phyloP scores from a whole-genome alignment of 1,140 invertebrate genomes.

The Zophobas morio region DNA sequence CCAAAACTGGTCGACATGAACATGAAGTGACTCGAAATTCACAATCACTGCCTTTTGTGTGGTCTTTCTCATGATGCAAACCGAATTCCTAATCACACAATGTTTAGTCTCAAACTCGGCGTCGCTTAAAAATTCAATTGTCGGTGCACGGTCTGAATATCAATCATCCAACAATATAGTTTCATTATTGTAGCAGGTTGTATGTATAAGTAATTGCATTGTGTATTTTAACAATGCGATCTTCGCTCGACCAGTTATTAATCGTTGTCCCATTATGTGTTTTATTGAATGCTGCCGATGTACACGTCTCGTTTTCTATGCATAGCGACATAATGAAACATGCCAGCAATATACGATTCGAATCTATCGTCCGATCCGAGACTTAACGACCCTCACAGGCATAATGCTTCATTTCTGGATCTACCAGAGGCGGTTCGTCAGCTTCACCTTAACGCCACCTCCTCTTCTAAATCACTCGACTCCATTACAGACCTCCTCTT shows the following conservation, averaged over 20 bases:
- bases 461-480: not conserved
- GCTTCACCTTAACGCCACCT: not conserved
- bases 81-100: constrained; percentile 1
- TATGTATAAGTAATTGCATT: constrained; percentile 48
- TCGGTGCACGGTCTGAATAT: constrained; percentile 30
- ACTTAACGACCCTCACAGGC: constrained; percentile 12
- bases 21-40: not conserved
- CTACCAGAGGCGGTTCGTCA: not conserved
- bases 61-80: not conserved
- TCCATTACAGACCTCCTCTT: not conserved
- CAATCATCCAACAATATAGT: constrained; percentile 45
- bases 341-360: constrained; percentile 37
- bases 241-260: constrained; percentile 42
- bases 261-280: constrained; percentile 47
- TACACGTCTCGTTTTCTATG: constrained; percentile 37
- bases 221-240: constrained; percentile 47
- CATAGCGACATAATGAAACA: constrained; percentile 38
- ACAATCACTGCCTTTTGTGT: not conserved
- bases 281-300: constrained; percentile 42
- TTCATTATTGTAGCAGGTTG: constrained; percentile 45
- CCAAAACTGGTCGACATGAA: not conserved
- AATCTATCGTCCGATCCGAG: constrained; percentile 24
- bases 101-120: not conserved
- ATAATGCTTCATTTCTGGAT: constrained; percentile 1
- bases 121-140: constrained; percentile 29